A percentile compares a stretch with the other conserved stretches of the same genome.
Conservation (phyloP, 2,113 vertebrate genomes). For the Myodes glareolus region DNA sequence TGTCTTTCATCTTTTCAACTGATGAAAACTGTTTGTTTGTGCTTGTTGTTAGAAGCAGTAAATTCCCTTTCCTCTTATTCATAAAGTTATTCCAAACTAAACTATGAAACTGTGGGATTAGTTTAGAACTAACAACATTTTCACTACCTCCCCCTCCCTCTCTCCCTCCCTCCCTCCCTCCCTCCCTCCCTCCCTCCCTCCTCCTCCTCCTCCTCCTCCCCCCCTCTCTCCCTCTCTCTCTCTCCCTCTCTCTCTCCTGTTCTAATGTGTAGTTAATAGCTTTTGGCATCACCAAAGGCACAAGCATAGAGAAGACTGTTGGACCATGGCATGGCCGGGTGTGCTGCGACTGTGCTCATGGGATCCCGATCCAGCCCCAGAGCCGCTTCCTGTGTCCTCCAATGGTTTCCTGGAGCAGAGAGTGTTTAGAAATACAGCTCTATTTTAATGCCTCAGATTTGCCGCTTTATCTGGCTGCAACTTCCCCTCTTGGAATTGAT, state of each 20-base stretch:
- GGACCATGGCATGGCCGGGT: not conserved
- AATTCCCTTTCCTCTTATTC: slow-evolving; percentile 50
- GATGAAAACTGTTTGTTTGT: not conserved
- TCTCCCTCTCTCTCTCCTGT: not conserved
- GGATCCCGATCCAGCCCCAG: not conserved
- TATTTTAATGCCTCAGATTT: slow-evolving; percentile 38
- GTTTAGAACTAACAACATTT: not conserved
- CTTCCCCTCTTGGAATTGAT: slow-evolving; percentile 66
- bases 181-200: rapidly evolving
- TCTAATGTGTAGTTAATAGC: slow-evolving; percentile 75
- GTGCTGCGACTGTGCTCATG: not conserved
- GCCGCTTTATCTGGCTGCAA: not conserved
- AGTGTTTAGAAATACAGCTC: slow-evolving; percentile 21
- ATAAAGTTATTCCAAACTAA: slow-evolving; percentile 20
- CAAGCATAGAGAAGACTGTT: not conserved
- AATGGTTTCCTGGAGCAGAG: not conserved
- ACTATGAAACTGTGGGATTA: not conserved
- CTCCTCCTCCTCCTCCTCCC: no score
- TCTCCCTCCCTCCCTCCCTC: no score
- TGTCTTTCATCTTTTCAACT: slow-evolving; percentile 51
- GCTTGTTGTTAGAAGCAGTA: not conserved
- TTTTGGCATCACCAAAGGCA: slow-evolving; percentile 51
- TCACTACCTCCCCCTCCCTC: no score
- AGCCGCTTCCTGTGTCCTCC: not conserved
- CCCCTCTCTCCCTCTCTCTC: no score